Conservation (phyloP, 2,113 vertebrate genomes). For the Meleagris gallopavo region DNA sequence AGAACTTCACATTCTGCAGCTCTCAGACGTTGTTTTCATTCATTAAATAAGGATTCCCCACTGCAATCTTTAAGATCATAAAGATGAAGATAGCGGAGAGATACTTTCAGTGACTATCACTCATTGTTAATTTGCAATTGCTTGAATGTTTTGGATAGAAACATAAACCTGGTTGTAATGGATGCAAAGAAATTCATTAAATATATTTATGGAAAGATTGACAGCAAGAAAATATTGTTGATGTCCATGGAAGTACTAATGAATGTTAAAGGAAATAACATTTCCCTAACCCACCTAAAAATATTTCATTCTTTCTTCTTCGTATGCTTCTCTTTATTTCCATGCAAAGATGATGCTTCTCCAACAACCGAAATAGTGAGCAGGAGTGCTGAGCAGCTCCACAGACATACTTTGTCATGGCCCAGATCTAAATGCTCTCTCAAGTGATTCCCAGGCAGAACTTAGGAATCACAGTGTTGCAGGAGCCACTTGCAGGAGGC, state of each 20-base stretch:
- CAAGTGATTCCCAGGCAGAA: neutral
- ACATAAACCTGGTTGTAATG: neutral
- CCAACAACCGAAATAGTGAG: neutral
- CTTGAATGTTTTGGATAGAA: neutral
- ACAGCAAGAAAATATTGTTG: neutral
- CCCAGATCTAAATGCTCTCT: neutral
- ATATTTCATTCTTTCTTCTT: neutral
- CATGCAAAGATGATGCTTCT: neutral
- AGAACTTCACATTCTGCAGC: slow-evolving; percentile 14
- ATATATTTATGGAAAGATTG: neutral
- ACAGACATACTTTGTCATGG: neutral
- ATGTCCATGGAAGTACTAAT: too few relatives aligned
- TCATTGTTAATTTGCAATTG: neutral
- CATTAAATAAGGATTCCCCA: neutral
- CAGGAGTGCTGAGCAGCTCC: neutral
- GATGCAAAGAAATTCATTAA: neutral
- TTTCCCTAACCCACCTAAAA: neutral
- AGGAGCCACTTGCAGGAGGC: neutral
- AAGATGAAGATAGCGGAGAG: neutral
- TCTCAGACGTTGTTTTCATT: neutral
- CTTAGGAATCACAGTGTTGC: neutral
- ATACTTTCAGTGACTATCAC: neutral
- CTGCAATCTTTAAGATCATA: slow-evolving; percentile 9
- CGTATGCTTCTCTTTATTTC: neutral
- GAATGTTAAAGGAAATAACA: neutral